These are phyloP conservation scores for Chaetophractus vellerosus DNA, from an alignment of 2,797 vertebrate genomes.

Conservation along the genomic window DNA sequence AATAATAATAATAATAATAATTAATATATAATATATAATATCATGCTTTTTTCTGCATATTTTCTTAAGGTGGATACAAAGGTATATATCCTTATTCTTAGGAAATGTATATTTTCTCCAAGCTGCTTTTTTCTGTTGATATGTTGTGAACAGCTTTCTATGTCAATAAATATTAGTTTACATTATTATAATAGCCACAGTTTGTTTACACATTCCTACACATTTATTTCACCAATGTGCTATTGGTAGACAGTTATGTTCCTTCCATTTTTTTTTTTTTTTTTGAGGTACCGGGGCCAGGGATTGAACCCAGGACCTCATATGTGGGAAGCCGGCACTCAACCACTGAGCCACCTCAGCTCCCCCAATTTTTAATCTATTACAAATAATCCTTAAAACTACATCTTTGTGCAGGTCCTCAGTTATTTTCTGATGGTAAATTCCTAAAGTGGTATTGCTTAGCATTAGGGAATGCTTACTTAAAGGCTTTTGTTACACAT, in stretches of 20 bases:
- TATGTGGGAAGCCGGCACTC: no score
- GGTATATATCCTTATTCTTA: no score
- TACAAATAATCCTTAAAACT: not conserved
- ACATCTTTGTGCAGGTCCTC: not conserved
- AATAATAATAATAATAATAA: no score
- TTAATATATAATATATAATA: not conserved
- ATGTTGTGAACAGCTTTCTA: not conserved
- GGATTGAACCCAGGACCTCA: no score
- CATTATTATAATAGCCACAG: not conserved
- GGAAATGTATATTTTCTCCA: not conserved
- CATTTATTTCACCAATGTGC: not conserved
- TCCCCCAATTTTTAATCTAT: not conserved
- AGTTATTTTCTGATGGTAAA: not conserved
- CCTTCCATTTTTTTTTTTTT: not conserved
- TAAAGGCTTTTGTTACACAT: not conserved
- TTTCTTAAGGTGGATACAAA: no score
- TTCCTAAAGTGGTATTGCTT: conserved; percentile 10
- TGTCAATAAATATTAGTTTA: conserved; percentile 28
- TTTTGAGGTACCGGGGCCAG: no score
- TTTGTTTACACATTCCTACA: not conserved
- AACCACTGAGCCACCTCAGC: no score
- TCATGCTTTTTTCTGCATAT: not conserved
- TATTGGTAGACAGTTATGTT: not conserved
- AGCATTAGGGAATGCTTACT: not conserved
- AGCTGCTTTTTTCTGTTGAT: not conserved